Evolutionary conservation across 2,797 vertebrate species (phyloP).

Genomic region (Coranthus polyacanthus): DNA sequence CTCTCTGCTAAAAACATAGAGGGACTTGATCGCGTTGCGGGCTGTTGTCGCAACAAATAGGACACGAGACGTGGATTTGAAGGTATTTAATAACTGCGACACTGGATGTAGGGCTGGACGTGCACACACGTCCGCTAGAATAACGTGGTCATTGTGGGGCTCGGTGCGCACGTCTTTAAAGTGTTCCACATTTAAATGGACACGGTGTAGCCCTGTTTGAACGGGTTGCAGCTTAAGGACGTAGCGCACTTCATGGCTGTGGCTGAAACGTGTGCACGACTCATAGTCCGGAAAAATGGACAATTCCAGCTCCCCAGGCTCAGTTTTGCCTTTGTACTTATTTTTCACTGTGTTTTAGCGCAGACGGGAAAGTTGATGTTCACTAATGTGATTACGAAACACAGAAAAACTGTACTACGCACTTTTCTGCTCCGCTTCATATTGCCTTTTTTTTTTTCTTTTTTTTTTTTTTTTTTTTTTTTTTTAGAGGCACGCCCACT

Average conservation of each 20-base stretch:
- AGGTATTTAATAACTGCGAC: constrained; percentile 85
- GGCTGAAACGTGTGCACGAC: constrained; percentile 55
- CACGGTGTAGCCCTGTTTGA: constrained; percentile 23
- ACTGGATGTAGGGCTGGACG: constrained; percentile 53
- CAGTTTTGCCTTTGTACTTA: constrained; percentile 9
- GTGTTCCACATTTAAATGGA: constrained; percentile 63
- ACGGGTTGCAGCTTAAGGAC: constrained; percentile 57
- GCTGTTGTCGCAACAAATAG: constrained; percentile 61
- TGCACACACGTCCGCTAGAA: constrained; percentile 43
- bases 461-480: too few relatives aligned
- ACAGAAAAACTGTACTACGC: constrained; percentile 83
- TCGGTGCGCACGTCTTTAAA: constrained; percentile 56
- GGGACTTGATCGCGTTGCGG: constrained; percentile 61
- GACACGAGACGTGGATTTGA: constrained; percentile 74
- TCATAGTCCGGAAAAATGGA: constrained; percentile 3
- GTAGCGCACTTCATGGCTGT: constrained; percentile 59
- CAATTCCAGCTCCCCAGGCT: constrained; percentile 1
- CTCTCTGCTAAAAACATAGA: constrained; percentile 9
- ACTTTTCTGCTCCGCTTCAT: constrained; percentile 82
- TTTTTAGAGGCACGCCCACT: constrained; percentile 85
- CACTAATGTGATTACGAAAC: constrained; percentile 52
- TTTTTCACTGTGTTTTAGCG: constrained; percentile 10
- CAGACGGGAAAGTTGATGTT: constrained; percentile 24
- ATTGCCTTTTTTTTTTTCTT: constrained; percentile 60
- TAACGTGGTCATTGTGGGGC: constrained; percentile 54